Evolutionary conservation across 2,113 vertebrate genomes (phyloP).

Genomic region (Nerophis ophidion): DNA sequence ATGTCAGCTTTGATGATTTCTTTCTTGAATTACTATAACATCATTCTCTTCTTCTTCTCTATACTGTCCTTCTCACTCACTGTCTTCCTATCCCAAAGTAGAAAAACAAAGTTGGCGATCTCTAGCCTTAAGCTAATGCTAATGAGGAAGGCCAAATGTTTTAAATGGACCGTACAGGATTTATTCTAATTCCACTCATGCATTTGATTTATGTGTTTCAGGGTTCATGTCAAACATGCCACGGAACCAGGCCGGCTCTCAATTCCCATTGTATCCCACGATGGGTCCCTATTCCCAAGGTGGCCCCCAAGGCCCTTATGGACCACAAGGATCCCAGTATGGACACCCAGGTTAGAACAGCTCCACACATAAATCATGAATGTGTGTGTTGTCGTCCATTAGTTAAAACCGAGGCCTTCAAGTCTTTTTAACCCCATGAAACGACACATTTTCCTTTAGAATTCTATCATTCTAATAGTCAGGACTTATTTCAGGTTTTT

Average conservation of each 20-base stretch:
- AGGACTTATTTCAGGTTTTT: constrained; percentile 3
- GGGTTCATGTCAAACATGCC: constrained; percentile 86
- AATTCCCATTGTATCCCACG: constrained; percentile 86
- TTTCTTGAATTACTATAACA: too few species aligned
- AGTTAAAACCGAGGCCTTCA: constrained; percentile 7
- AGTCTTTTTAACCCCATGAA: neutral
- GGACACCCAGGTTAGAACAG: constrained; percentile 83
- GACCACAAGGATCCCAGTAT: constrained; percentile 86
- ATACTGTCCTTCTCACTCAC: too few species aligned
- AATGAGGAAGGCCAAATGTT: too few species aligned
- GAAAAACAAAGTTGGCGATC: too few species aligned
- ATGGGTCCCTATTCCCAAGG: constrained; percentile 84
- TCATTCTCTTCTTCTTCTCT: too few species aligned
- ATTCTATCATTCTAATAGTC: constrained; percentile 4
- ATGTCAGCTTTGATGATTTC: too few species aligned
- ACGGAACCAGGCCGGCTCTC: constrained; percentile 83
- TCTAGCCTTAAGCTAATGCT: too few species aligned
- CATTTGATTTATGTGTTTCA: constrained; percentile 48
- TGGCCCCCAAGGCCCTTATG: constrained; percentile 81
- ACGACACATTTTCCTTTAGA: neutral
- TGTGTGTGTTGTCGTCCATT: too few species aligned
- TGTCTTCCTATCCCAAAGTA: too few species aligned
- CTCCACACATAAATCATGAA: neutral
- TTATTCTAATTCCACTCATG: neutral
- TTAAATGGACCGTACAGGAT: too few species aligned